Conservation (phyloP, 2,113 vertebrate genomes). For the Addax nasomaculatus region DNA sequence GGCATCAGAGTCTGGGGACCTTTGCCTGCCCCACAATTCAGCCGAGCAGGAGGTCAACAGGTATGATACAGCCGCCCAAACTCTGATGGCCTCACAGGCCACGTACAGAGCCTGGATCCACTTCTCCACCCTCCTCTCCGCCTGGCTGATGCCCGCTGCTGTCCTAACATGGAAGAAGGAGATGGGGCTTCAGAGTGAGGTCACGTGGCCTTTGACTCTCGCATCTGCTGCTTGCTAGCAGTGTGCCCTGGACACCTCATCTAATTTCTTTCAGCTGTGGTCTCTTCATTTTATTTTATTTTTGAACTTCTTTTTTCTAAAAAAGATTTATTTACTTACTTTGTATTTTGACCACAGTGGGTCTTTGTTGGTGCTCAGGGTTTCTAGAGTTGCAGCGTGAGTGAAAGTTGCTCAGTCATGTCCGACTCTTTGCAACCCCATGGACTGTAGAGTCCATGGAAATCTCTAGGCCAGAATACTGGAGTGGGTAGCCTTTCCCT, state of each 20-base stretch:
- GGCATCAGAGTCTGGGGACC: not conserved
- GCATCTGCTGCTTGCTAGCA: not conserved
- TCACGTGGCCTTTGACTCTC: not conserved
- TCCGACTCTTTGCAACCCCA: accelerated
- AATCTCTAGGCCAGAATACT: not conserved
- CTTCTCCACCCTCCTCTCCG: accelerated
- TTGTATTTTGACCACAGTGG: not conserved
- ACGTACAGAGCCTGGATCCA: accelerated
- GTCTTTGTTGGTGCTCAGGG: not conserved
- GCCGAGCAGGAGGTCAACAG: not conserved
- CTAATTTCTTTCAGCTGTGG: not conserved
- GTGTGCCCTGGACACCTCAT: not conserved
- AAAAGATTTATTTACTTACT: not conserved
- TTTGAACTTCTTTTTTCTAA: not conserved
- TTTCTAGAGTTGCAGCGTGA: not conserved
- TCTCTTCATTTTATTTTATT: not conserved
- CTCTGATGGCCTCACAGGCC: not conserved
- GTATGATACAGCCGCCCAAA: no score
- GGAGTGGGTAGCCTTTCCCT: not conserved
- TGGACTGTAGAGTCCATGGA: not conserved
- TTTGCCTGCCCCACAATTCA: not conserved
- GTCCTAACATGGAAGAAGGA: not conserved
- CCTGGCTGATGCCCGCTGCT: not conserved
- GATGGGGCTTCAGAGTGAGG: not conserved
- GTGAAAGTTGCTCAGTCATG: accelerated